Conservation (phyloP, 2,888 invertebrate species). For the Aplocera efformata region DNA sequence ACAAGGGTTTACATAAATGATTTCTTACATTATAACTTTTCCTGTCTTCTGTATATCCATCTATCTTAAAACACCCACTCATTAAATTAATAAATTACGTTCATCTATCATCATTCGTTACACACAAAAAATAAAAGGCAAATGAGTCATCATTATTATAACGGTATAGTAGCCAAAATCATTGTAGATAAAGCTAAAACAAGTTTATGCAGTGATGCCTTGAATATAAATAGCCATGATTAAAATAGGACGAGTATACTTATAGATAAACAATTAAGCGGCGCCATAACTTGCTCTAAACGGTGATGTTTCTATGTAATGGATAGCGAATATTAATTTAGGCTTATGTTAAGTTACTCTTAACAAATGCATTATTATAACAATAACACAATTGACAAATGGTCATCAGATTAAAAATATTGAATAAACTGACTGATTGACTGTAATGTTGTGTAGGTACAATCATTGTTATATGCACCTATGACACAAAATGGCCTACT, state of each 20-base stretch:
- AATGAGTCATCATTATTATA: not conserved
- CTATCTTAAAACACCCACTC: not conserved
- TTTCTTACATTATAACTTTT: not conserved
- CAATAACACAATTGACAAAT: too few relatives aligned
- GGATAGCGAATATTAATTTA: too few relatives aligned
- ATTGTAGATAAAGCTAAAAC: not conserved
- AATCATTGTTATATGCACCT: too few relatives aligned
- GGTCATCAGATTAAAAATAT: too few relatives aligned
- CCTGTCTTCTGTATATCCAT: not conserved
- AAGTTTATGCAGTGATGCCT: not conserved
- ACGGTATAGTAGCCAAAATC: not conserved
- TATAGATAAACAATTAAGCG: not conserved
- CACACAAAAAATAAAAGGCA: not conserved
- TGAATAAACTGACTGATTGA: too few relatives aligned
- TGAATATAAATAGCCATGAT: slow-evolving; percentile 1
- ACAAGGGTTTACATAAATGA: too few relatives aligned
- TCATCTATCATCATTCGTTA: slow-evolving; percentile 3
- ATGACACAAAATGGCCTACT: slow-evolving; percentile 13
- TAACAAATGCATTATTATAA: too few relatives aligned
- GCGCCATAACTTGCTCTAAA: too few relatives aligned
- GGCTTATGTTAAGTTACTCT: too few relatives aligned
- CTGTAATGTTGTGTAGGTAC: too few relatives aligned
- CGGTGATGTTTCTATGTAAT: not conserved
- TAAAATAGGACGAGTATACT: slow-evolving; percentile 2
- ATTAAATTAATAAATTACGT: not conserved